Conservation (phyloP, 35 echinoderm and acorn worm genomes). For the Apostichopus japonicus region DNA sequence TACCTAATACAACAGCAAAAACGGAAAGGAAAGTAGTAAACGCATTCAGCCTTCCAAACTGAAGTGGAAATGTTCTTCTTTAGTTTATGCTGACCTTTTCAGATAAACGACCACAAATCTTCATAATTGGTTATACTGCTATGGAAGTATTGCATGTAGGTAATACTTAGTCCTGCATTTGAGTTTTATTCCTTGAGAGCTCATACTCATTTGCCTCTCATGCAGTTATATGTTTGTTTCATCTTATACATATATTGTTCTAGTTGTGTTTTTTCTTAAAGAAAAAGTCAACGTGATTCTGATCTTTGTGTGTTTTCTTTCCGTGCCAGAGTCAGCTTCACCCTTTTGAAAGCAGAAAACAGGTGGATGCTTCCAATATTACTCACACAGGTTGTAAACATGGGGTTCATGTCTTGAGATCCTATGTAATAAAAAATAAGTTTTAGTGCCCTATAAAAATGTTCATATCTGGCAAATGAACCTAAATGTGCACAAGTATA, state of each 20-base stretch:
- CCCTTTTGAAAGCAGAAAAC: background rate
- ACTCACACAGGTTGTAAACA: background rate
- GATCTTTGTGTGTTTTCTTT: background rate
- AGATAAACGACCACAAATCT: background rate
- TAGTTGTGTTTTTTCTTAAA: background rate
- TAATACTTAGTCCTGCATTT: too few relatives aligned
- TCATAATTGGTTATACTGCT: background rate
- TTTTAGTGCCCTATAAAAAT: background rate
- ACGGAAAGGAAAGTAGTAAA: too few relatives aligned
- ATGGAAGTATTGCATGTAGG: background rate
- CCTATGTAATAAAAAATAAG: background rate
- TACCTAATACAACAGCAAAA: too few relatives aligned
- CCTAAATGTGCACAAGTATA: too few relatives aligned
- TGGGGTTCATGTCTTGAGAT: background rate
- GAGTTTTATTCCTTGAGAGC: background rate
- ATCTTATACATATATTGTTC: background rate
- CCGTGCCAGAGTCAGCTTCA: background rate
- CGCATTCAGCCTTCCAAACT: too few relatives aligned
- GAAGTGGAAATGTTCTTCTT: too few relatives aligned
- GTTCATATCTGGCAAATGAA: too few relatives aligned
- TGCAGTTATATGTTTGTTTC: background rate
- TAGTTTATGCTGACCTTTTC: background rate
- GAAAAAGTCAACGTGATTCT: too few relatives aligned
- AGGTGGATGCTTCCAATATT: background rate
- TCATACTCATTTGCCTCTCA: background rate